phyloP scores from a whole-genome alignment of 2,113 vertebrate genomes.

The Onychostoma macrolepis region DNA sequence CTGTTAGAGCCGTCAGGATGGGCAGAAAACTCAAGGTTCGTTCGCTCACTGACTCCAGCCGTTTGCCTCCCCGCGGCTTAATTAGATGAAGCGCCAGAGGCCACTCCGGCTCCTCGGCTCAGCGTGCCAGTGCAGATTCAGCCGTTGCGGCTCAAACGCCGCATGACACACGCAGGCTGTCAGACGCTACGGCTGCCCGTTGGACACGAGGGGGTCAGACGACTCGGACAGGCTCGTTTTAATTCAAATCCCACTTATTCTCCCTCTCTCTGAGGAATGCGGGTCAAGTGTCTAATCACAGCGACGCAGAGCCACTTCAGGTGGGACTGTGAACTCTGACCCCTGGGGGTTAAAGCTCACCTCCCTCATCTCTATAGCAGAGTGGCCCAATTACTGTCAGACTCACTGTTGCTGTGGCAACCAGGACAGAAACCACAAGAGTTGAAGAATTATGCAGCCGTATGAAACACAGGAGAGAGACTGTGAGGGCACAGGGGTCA shows the following conservation, averaged over 20 bases:
- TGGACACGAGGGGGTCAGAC: neutral
- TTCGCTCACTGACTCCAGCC: neutral
- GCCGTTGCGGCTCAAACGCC: neutral
- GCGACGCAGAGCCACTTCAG: slow-evolving; percentile 24
- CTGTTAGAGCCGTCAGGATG: neutral
- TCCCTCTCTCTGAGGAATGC: slow-evolving; percentile 17
- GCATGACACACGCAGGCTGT: neutral
- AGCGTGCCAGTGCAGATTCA: neutral
- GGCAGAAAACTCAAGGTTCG: slow-evolving; percentile 23
- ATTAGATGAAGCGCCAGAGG: slow-evolving; percentile 40
- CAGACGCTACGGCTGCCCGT: neutral
- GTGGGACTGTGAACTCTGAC: slow-evolving; percentile 38
- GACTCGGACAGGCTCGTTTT: neutral
- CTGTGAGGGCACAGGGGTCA: neutral
- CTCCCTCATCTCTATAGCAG: slow-evolving; percentile 12
- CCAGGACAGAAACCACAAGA: slow-evolving; percentile 1
- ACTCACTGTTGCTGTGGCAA: slow-evolving; percentile 37
- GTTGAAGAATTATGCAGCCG: neutral
- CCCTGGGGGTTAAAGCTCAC: slow-evolving; percentile 36
- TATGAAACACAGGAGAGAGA: slow-evolving; percentile 22
- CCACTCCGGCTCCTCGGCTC: slow-evolving; percentile 11
- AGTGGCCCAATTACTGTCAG: slow-evolving; percentile 49
- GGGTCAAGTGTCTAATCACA: slow-evolving; percentile 51
- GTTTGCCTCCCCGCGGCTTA: slow-evolving; percentile 35
- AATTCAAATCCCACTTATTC: neutral